Evolutionary conservation across 1,140 invertebrate genomes (phyloP).

Genomic region (Heliconius himera): DNA sequence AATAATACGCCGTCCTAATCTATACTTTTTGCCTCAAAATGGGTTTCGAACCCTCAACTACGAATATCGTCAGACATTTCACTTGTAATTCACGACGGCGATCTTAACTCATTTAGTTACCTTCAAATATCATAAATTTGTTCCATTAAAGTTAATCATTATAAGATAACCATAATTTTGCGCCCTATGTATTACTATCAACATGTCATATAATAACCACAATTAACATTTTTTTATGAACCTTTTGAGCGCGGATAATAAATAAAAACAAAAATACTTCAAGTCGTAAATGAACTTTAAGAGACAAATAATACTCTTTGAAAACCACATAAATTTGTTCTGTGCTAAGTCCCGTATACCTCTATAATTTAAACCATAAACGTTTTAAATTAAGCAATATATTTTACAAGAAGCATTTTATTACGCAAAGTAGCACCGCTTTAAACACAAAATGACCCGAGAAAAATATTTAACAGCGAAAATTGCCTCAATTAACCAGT

Average conservation of each 20-base stretch:
- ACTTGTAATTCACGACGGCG: no score
- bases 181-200: no score
- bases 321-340: constrained; percentile 7
- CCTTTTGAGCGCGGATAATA: neutral
- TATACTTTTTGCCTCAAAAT: no score
- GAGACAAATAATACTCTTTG: neutral
- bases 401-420: constrained; percentile 14
- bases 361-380: constrained; percentile 5
- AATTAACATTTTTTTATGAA: neutral
- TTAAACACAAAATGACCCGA: constrained; percentile 15
- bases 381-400: constrained; percentile 13
- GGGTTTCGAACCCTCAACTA: no score
- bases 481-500: constrained; percentile 30
- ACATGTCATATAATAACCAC: neutral
- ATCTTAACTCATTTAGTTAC: no score
- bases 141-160: no score
- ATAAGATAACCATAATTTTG: no score
- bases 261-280: neutral
- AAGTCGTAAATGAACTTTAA: neutral
- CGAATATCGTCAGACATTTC: no score
- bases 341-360: neutral
- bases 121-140: no score
- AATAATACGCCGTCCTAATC: no score
- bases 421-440: constrained; percentile 20
- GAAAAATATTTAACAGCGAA: constrained; percentile 29